Evolutionary conservation across 92 coral and sea anemone genomes (phyloP).

Genomic region (Palythoa grandis): DNA sequence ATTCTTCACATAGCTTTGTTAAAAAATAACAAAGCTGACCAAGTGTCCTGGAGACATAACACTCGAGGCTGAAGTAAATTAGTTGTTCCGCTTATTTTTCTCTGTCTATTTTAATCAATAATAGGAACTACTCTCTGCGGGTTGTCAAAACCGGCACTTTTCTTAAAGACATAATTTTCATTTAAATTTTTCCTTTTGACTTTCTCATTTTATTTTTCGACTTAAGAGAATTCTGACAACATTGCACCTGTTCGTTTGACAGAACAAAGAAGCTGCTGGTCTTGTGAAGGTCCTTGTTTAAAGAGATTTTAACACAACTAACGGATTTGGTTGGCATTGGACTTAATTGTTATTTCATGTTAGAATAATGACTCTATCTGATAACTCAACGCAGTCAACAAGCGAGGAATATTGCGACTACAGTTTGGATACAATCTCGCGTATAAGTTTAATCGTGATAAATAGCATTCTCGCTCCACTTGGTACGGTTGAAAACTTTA

Average conservation of each 20-base stretch:
- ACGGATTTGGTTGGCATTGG: neutral
- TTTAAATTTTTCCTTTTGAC: neutral
- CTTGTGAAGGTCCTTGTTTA: neutral
- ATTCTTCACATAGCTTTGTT: too few relatives aligned
- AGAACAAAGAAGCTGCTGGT: neutral
- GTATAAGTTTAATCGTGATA: neutral
- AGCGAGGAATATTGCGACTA: neutral
- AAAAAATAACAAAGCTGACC: too few relatives aligned
- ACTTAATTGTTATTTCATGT: neutral
- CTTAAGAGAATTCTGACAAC: neutral
- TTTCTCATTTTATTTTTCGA: neutral
- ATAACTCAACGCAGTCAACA: neutral
- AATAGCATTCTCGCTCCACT: conserved; percentile 21
- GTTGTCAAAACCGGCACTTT: neutral
- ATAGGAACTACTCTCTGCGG: neutral
- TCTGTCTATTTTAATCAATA: neutral
- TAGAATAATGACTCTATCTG: neutral
- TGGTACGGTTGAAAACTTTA: conserved; percentile 14
- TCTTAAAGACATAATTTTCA: neutral
- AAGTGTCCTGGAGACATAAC: too few relatives aligned
- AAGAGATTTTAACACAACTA: neutral
- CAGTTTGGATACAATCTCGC: neutral
- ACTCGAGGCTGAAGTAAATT: too few relatives aligned
- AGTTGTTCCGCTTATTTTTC: too few relatives aligned
- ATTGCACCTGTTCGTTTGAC: neutral